phyloP scores from a whole-genome alignment of 2,888 invertebrate species.

The Xestia c-nigrum region DNA sequence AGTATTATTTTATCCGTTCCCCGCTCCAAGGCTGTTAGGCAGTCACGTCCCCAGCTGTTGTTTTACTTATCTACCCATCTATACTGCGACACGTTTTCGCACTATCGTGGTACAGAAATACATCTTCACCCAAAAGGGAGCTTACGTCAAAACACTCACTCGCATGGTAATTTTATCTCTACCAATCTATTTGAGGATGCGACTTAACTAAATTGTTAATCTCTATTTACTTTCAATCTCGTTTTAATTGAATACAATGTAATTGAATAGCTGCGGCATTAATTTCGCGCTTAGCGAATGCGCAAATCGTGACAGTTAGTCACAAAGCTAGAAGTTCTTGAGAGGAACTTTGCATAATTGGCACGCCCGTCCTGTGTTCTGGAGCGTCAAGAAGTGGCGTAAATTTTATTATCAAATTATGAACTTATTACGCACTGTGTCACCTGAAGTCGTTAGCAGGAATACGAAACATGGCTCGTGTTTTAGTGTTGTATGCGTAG shows the following conservation, averaged over 20 bases:
- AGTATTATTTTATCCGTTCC: slow-evolving; percentile 23
- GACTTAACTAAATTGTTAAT: slow-evolving; percentile 23
- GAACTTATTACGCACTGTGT: slow-evolving; percentile 56
- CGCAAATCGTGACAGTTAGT: slow-evolving; percentile 78
- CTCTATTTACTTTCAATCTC: slow-evolving; percentile 45
- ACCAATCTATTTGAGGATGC: slow-evolving; percentile 36
- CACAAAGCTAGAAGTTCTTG: slow-evolving; percentile 79
- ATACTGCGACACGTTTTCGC: slow-evolving; percentile 49
- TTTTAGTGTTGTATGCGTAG: slow-evolving; percentile 61
- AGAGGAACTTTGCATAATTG: slow-evolving; percentile 85
- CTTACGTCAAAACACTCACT: slow-evolving; percentile 51
- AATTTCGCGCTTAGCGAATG: slow-evolving; percentile 61
- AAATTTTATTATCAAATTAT: slow-evolving; percentile 76
- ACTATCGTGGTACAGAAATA: slow-evolving; percentile 49
- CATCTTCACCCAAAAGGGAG: slow-evolving; percentile 34
- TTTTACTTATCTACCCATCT: slow-evolving; percentile 45
- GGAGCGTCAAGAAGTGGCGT: slow-evolving; percentile 67
- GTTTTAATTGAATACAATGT: slow-evolving; percentile 53
- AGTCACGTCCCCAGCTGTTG: slow-evolving; percentile 42
- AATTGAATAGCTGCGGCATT: slow-evolving; percentile 54
- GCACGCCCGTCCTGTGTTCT: slow-evolving; percentile 70
- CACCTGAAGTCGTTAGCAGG: slow-evolving; percentile 54
- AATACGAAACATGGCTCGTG: slow-evolving; percentile 61
- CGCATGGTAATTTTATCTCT: slow-evolving; percentile 49
- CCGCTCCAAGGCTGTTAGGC: neutral